Base-by-base conservation (phyloP, 2,797 vertebrate genomes). In the Triplophysa yarkandensis region DNA sequence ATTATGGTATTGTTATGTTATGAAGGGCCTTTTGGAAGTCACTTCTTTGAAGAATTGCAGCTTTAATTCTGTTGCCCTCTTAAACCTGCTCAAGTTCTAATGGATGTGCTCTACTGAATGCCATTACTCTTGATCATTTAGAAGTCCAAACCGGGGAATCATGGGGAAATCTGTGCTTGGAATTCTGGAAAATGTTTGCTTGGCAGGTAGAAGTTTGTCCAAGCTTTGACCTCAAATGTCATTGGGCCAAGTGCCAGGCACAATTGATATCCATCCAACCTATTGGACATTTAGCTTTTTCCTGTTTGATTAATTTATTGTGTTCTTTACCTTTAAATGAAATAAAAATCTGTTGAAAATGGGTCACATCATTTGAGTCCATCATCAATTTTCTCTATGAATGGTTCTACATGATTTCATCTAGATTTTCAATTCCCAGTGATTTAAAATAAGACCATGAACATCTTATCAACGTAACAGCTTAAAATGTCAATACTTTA, bases 21-120 rank as follows among this genome's bases (percentile, higher is more conserved):
- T 89, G 87, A 92, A 90, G 88, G 86, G 88, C 87, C 88, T 86
- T 69, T 83, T 86, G 83, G 86, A 85, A 85, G 83, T 77, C 86
- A 80, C 70, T 69, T 80, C 80, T 84, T 39, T 50, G 66, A 82
- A 85, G 85, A 85, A 85, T 82, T 25, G 73, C 80, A 85, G 89
- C 82, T 82, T 85, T 83, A 83, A 78, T 77, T 71, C 54, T 78
- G 73, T 81, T 76, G 34, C 54, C 48, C 73, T 76, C 71, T 39
- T 50, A 83, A 76, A 75, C 43, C 55, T 43, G 61, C 39, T 74
- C 64, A 70, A 57, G 58, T 60, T 75, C 72, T 77, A 72, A 67
- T 72, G 71, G 50, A 76, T 80, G 72, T 82, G 78, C 82, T 79
- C 82, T 87, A 82, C 83, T 84, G 82, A 80, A 80, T 80, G 64